phyloP scores from a whole-genome alignment of 2,113 vertebrate genomes.

The Chaetodon trifascialis region DNA sequence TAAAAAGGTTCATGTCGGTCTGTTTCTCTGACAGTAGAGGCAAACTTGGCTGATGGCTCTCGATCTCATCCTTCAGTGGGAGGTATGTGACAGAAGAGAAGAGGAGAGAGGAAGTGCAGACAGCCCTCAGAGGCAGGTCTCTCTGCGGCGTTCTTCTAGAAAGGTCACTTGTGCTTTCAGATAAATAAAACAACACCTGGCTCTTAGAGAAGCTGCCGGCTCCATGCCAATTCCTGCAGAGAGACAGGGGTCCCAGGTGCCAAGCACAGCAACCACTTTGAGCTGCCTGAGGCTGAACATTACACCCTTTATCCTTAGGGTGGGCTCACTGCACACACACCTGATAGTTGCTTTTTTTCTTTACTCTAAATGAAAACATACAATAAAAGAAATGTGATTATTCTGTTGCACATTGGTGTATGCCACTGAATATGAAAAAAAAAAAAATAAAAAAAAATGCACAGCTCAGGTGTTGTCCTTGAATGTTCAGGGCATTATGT shows the following conservation, averaged over 20 bases:
- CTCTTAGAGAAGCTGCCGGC: constrained; percentile 71
- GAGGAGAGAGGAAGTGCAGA: constrained; percentile 39
- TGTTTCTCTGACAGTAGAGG: constrained; percentile 32
- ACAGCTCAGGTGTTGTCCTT: neutral
- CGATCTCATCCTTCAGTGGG: constrained; percentile 53
- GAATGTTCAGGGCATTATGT: neutral
- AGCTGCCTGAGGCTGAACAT: constrained; percentile 77
- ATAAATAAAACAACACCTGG: constrained; percentile 84
- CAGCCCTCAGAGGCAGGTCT: constrained; percentile 65
- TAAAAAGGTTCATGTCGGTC: constrained; percentile 22
- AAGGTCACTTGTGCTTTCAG: constrained; percentile 80
- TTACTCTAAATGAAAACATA: constrained; percentile 39
- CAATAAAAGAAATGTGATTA: neutral
- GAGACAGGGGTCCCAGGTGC: constrained; percentile 78
- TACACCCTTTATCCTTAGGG: constrained; percentile 72
- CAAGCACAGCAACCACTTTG: constrained; percentile 71
- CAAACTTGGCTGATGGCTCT: constrained; percentile 44
- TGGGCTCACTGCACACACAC: constrained; percentile 41
- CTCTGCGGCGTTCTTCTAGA: constrained; percentile 65
- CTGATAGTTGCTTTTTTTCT: constrained; percentile 37
- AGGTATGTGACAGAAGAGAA: constrained; percentile 61
- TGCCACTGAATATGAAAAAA: neutral
- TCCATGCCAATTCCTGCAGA: constrained; percentile 70
- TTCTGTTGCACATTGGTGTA: neutral
- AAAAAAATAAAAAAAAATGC: neutral